Evolutionary conservation across 2,888 invertebrate species (phyloP).

Genomic region (Eupelmus urozonus): DNA sequence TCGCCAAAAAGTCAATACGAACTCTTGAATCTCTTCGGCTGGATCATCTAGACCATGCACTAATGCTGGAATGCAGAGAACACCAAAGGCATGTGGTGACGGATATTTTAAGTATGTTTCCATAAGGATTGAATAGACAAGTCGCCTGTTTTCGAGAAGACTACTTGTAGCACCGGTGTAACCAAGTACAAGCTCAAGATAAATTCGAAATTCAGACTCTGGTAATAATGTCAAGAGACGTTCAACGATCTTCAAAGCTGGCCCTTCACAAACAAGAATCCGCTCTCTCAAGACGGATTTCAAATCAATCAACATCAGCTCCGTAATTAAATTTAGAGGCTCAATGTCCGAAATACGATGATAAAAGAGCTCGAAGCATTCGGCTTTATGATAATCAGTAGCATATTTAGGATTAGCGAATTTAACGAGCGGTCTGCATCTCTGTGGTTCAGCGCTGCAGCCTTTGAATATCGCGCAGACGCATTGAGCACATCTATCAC

Average conservation of each 20-base stretch:
- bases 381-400: background rate
- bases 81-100: background rate
- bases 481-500: constrained; percentile 26
- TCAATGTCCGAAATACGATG: background rate
- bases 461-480: constrained; percentile 31
- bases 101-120: background rate
- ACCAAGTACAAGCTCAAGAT: background rate
- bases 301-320: constrained; percentile 66
- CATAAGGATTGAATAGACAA: background rate
- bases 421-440: constrained; percentile 77
- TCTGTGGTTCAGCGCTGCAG: constrained; percentile 77
- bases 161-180: background rate
- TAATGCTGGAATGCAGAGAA: background rate
- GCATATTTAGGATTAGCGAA: constrained; percentile 66
- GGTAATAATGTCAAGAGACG: constrained; percentile 1
- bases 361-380: constrained; percentile 34
- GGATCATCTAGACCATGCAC: constrained; percentile 28
- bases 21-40: constrained; percentile 28
- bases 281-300: background rate
- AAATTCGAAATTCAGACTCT: background rate
- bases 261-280: background rate
- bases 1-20: constrained; percentile 80
- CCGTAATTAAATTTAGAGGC: constrained; percentile 1
- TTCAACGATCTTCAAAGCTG: constrained; percentile 16
- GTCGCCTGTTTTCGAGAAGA: constrained; percentile 14